Conservation (phyloP, 30 jellyfish, hydroid and myxozoan genomes). For the Aurelia coerulea region DNA sequence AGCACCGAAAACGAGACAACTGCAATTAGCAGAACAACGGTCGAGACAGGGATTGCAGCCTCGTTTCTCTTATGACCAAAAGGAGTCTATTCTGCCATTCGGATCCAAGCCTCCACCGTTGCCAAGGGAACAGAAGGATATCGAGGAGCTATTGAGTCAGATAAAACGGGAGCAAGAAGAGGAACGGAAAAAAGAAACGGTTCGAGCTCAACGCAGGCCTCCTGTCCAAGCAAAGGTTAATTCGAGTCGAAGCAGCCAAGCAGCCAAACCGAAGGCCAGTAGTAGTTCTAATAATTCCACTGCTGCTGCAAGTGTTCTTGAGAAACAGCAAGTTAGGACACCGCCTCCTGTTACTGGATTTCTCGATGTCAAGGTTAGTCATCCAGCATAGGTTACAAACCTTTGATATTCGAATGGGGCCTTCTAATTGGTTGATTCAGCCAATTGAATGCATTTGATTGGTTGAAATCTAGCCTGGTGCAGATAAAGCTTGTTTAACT, state of each 20-base stretch:
- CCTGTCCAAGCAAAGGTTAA: constrained; percentile 44
- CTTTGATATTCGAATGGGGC: not conserved
- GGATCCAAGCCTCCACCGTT: constrained; percentile 67
- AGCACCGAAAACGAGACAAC: constrained; percentile 34
- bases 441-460: too few relatives aligned
- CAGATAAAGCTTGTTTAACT: too few relatives aligned
- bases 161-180: constrained; percentile 58
- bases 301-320: constrained; percentile 43
- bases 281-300: not conserved
- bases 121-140: constrained; percentile 43
- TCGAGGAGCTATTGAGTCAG: constrained; percentile 57
- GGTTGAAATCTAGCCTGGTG: too few relatives aligned
- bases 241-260: constrained; percentile 4
- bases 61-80: not conserved
- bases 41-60: constrained; percentile 40
- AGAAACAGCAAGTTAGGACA: constrained; percentile 20
- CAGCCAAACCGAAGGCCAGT: not conserved
- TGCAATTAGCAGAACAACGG: constrained; percentile 43
- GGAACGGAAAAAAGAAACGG: constrained; percentile 22
- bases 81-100: constrained; percentile 4
- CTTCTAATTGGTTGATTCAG: not conserved
- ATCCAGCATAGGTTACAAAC: not conserved
- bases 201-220: constrained; percentile 44
- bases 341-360: constrained; percentile 70
- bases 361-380: constrained; percentile 75